A percentile compares a stretch with the other conserved stretches of the same genome.
These are phyloP conservation scores for Linnaemya tessellans DNA, from an alignment of 2,888 invertebrate species.

Conservation along the genomic window DNA sequence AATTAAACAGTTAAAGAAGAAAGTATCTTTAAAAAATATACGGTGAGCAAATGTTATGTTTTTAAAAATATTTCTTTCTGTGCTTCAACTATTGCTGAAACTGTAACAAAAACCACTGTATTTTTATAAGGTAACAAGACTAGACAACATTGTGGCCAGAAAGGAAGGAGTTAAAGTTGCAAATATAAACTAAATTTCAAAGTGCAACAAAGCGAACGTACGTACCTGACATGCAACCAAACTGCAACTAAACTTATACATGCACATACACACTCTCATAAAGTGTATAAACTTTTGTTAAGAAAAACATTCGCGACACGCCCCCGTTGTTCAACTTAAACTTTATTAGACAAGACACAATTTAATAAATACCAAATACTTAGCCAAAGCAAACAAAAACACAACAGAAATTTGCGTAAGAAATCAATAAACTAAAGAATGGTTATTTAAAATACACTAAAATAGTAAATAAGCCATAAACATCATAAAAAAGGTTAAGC, in stretches of 20 bases:
- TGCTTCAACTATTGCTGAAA: conserved; percentile 6
- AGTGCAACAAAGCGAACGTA: conserved; percentile 21
- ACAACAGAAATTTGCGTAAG: conserved; percentile 29
- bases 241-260: conserved; percentile 29
- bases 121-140: conserved; percentile 69
- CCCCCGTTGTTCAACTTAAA: conserved; percentile 60
- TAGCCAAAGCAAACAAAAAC: conserved; percentile 2
- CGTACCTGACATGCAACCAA: conserved; percentile 54
- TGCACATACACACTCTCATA: neutral
- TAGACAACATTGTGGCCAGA: conserved; percentile 71
- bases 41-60: neutral
- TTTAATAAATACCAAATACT: conserved; percentile 43
- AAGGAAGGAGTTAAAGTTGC: conserved; percentile 64
- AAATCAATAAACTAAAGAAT: conserved; percentile 50
- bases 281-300: neutral
- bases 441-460: conserved; percentile 8
- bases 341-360: conserved; percentile 70
- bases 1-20: too few relatives aligned
- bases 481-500: neutral
- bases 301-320: conserved; percentile 38
- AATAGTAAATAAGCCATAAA: conserved; percentile 65
- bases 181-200: conserved; percentile 22
- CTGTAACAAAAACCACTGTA: conserved; percentile 36
- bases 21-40: neutral
- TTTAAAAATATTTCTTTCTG: conserved; percentile 23